A percentile compares a stretch with the other conserved stretches of the same genome.
Conservation (phyloP, 2,113 vertebrate species). For the Microtus oregoni region DNA sequence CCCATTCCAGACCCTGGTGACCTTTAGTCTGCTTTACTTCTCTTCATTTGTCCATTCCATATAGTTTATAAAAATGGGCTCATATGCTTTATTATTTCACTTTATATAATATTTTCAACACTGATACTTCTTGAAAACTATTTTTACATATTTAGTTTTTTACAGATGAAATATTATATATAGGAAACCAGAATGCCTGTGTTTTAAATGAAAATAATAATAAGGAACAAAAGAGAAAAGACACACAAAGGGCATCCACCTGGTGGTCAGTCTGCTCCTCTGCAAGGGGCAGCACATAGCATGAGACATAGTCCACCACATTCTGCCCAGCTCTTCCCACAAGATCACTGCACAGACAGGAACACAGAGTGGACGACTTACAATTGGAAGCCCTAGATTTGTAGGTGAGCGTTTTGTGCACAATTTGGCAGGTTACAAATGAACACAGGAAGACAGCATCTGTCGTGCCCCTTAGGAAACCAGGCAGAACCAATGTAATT, state of each 20-base stretch:
- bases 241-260: too few relatives aligned
- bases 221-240: not conserved
- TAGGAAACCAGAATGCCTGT: not conserved
- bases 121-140: not conserved
- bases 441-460: conserved; percentile 87
- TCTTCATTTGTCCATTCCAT: not conserved
- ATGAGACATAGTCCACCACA: not conserved
- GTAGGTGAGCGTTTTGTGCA: conserved; percentile 82
- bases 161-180: not conserved
- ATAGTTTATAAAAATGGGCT: not conserved
- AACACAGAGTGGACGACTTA: conserved; percentile 78
- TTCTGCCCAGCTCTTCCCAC: not conserved
- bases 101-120: not conserved
- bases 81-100: conserved; percentile 7
- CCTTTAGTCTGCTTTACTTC: not conserved
- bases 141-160: not conserved
- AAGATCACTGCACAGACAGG: conserved; percentile 41
- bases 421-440: conserved; percentile 87
- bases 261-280: not conserved
- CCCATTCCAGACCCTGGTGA: not conserved
- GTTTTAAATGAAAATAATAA: not conserved
- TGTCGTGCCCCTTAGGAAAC: conserved; percentile 86
- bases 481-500: conserved; percentile 87
- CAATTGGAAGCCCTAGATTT: conserved; percentile 80
- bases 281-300: not conserved